These are phyloP conservation scores for Drosophila watanabei DNA, from an alignment of 1,140 invertebrate genomes.

Conservation along the genomic window DNA sequence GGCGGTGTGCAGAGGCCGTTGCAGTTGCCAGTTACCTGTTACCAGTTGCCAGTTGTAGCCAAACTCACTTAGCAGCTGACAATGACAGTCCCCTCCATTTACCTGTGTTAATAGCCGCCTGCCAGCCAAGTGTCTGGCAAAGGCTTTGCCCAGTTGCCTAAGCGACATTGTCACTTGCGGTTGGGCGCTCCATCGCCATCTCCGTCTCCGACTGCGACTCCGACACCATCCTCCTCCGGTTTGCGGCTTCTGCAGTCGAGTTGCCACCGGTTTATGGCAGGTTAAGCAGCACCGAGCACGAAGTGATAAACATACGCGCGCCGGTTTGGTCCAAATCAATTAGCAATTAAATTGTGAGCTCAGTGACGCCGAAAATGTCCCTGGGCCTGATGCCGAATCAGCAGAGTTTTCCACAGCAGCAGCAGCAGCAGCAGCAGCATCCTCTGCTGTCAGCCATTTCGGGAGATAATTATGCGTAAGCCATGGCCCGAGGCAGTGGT, in stretches of 20 bases:
- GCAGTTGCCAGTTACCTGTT: slow-evolving; percentile 26
- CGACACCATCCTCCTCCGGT: slow-evolving; percentile 5
- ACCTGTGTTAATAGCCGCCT: slow-evolving; percentile 62
- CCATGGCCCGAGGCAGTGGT: not conserved
- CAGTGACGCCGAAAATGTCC: slow-evolving; percentile 62
- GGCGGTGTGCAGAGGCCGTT: slow-evolving; percentile 35
- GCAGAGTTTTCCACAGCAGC: slow-evolving; percentile 37
- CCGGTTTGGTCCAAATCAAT: slow-evolving; percentile 62
- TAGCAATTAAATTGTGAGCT: slow-evolving; percentile 75
- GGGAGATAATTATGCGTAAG: slow-evolving; percentile 80
- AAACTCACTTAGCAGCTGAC: slow-evolving; percentile 79
- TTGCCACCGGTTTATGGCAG: slow-evolving; percentile 34
- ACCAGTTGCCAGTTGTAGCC: slow-evolving; percentile 43
- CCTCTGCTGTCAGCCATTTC: slow-evolving; percentile 71
- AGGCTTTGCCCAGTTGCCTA: slow-evolving; percentile 65
- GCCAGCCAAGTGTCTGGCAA: slow-evolving; percentile 51
- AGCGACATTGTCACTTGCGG: slow-evolving; percentile 81
- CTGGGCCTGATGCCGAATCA: slow-evolving; percentile 58
- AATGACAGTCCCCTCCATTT: slow-evolving; percentile 57
- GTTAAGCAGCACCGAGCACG: not conserved
- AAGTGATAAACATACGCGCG: slow-evolving; percentile 39
- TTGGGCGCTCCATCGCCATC: slow-evolving; percentile 34
- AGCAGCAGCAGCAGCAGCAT: slow-evolving; percentile 58
- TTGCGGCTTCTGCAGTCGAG: slow-evolving; percentile 38
- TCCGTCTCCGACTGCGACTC: not conserved